Base-by-base conservation (phyloP, 1,140 invertebrate species). In the Atta cephalotes region DNA sequence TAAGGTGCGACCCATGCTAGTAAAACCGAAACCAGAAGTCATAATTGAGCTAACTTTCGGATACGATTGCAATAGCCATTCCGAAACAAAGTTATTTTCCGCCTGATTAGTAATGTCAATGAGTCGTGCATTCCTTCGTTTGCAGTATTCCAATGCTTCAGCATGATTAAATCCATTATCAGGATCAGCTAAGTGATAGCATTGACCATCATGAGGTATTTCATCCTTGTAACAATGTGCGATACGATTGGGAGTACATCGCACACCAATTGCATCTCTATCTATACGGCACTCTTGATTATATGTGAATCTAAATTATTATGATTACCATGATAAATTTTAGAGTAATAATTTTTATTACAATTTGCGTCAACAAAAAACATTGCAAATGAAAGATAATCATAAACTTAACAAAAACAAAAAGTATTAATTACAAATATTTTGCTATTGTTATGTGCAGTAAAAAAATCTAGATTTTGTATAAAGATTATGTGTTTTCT, bases 41-140 rank as follows among this genome's bases (percentile, higher is more conserved):
- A 96, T 95, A 12, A 96, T 92, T 12, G 94, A 95, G 2, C 90
- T 91, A n/a, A 95, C 92, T 68, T 95, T 88, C n/a, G 95, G 94
- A 63, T 95, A 87, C 21, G 70, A 90, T 39, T 94, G 94, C 18
- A 94, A 77, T 79, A 97, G 87, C 93, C 96, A 94, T 87, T 96
- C 96, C 18, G 96, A 97, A 10, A 97, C 68, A 85, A 96, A 96
- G 91, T 97, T 95, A 91, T 96, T 97, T 93, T 97, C 96, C n/a
- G 92, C 92, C 92, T 96, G 94, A 16, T 93, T 95, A 10, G 94
- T 92, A 60, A 97, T 95, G 51, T 96, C 95, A 14, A 96, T 86
- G n/a, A 97, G 93, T 35, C 94, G 91, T 14, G 95, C 95, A 35
- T 95, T 94, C 16, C 92, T 93, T 1, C 74, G 63, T 21, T 92